Conservation (phyloP, 1,140 invertebrate genomes). For the Eupristina koningsbergeri region DNA sequence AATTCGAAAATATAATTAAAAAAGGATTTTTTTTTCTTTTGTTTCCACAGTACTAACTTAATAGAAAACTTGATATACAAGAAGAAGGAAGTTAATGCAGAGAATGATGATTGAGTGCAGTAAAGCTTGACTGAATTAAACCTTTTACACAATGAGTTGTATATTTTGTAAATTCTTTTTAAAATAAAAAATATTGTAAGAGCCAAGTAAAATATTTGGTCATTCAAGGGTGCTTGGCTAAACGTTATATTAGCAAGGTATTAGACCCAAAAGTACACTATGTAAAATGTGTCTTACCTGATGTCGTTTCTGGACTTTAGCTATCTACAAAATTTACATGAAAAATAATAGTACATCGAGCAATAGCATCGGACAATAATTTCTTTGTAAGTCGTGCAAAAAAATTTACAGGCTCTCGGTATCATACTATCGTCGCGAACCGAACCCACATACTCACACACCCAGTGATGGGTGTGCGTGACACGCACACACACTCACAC, state of each 20-base stretch:
- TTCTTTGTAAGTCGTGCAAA: neutral
- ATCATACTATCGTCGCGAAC: neutral
- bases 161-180: neutral
- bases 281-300: conserved; percentile 2
- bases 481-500: neutral
- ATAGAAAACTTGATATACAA: neutral
- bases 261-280: neutral
- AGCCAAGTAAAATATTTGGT: neutral
- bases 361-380: neutral
- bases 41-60: neutral
- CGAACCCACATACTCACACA: neutral
- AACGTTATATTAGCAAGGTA: neutral
- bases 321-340: neutral
- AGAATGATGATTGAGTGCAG: neutral
- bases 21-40: no score
- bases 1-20: no score
- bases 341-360: neutral
- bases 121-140: neutral
- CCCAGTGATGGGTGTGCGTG: neutral
- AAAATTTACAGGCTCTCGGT: conserved; percentile 19
- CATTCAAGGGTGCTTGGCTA: neutral
- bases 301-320: neutral
- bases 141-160: neutral
- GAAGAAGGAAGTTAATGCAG: neutral
- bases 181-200: neutral